Evolutionary conservation across 2,797 vertebrate genomes (phyloP), one percentile per base, ranked within the genome.

Genomic region (Peromyscus nudipes): DNA sequence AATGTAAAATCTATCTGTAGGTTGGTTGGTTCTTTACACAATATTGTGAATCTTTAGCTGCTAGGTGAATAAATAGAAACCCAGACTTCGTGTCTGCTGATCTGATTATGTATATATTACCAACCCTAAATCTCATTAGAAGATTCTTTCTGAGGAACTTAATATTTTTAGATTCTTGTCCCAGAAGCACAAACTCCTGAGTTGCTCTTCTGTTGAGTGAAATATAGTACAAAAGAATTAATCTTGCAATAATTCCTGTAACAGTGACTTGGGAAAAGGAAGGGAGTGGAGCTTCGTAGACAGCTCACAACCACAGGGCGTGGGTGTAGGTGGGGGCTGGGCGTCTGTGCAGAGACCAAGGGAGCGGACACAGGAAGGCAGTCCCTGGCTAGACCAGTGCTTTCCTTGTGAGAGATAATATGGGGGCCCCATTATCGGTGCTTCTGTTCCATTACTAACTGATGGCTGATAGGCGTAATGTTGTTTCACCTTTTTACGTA

Each of bases 161-260:
- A 96, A 60, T 96, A 97, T 96, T 94, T 95, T 94, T 92, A 92
- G 90, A 88, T 90, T 92, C 95, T 97, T 96, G 92, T 96, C 96
- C 83, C 91, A 97, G 96, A 89, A 94, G 96, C 89, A 89, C 90
- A 96, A 67, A 86, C 37, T 43, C 71, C 82, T 43, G 69, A 91
- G 82, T 94, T 80, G 49, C 86, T 89, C 27, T 76, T 92, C 67
- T 95, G 93, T 73, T 89, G 86, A 90, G 69, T 97, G 97, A 98
- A 97, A 98, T 96, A 90, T 95, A 97, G 96, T 97, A 91, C 4
- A 64, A 89, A 89, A 92, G 83, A 96, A 88, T 94, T 92, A 89
- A 96, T 97, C 95, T 97, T 96, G 97, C 96, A 97, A 91, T 88
- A 90, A 91, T 97, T 98, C 96, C 97, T 97, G 97, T 97, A 97